These are phyloP conservation scores for Parotocinclus haroldoi DNA, from an alignment of 2,797 vertebrate species.

Conservation along the genomic window DNA sequence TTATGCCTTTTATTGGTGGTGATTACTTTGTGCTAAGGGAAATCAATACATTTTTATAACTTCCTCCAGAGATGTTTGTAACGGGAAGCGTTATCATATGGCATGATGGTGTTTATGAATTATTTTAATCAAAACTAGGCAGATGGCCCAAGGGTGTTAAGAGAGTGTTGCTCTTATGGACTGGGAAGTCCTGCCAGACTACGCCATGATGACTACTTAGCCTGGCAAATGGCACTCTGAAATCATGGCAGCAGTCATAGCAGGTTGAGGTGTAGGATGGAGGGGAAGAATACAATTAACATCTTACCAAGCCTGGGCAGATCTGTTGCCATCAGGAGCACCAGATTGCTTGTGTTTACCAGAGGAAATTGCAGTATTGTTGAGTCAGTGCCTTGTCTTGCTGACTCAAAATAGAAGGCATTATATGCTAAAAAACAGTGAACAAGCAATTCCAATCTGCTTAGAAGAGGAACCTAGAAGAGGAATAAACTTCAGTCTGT, in stretches of 20 bases:
- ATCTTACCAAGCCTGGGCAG: not conserved
- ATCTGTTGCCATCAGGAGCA: slow-evolving; percentile 18
- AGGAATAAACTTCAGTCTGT: no score
- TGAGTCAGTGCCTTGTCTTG: slow-evolving; percentile 36
- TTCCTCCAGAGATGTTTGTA: no score
- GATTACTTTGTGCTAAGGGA: no score
- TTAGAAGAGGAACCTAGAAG: not conserved
- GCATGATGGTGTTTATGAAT: slow-evolving; percentile 1
- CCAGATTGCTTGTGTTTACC: slow-evolving; percentile 39
- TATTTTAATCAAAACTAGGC: slow-evolving; percentile 45
- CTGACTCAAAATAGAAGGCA: slow-evolving; percentile 26
- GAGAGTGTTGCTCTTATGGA: slow-evolving; percentile 48
- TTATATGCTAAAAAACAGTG: slow-evolving; percentile 10
- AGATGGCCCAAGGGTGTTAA: slow-evolving; percentile 47
- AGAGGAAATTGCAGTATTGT: slow-evolving; percentile 24
- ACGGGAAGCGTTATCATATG: not conserved
- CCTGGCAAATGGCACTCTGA: slow-evolving; percentile 34
- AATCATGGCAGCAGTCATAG: slow-evolving; percentile 30
- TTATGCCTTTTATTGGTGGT: no score
- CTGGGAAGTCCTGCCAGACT: slow-evolving; percentile 35
- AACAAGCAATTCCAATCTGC: slow-evolving; percentile 15
- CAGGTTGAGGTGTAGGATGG: slow-evolving; percentile 30
- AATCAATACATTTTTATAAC: no score
- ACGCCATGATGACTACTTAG: slow-evolving; percentile 31
- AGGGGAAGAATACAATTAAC: slow-evolving; percentile 1